phyloP scores from a whole-genome alignment of 2,797 vertebrate genomes.

The Odontamblyopus lacepedii region DNA sequence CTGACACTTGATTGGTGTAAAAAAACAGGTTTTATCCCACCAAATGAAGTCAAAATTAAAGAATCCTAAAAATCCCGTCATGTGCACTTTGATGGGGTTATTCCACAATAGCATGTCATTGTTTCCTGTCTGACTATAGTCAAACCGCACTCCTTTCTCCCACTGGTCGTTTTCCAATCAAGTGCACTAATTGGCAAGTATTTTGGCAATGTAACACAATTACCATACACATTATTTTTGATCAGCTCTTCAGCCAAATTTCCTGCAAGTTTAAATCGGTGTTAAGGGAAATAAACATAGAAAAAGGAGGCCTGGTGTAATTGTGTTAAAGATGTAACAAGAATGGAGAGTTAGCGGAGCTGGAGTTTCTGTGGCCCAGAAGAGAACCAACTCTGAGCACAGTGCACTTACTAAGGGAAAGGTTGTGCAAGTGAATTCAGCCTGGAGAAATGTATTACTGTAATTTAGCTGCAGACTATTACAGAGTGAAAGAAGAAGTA shows the following conservation, averaged over 20 bases:
- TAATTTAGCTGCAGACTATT: not conserved
- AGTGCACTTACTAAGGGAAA: not conserved
- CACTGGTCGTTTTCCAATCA: conserved; percentile 41
- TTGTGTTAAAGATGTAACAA: conserved; percentile 9
- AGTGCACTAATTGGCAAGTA: conserved; percentile 35
- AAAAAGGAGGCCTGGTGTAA: conserved; percentile 7
- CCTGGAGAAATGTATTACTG: not conserved
- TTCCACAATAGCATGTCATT: conserved; percentile 2
- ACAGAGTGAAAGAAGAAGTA: not conserved
- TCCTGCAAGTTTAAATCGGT: conserved; percentile 11
- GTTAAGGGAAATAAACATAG: conserved; percentile 51
- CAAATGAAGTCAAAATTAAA: no score
- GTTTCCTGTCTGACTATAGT: conserved; percentile 27
- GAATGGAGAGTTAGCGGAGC: not conserved
- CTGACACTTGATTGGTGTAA: no score
- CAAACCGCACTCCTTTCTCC: conserved; percentile 27
- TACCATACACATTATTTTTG: conserved; percentile 27
- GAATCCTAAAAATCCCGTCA: no score
- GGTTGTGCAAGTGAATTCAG: not conserved
- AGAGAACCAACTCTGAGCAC: not conserved
- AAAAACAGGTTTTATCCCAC: no score
- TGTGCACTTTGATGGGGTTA: no score
- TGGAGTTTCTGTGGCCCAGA: not conserved
- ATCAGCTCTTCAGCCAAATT: conserved; percentile 38
- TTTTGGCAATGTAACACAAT: conserved; percentile 37